A percentile compares a stretch with the other conserved stretches of the same genome.
Conservation (phyloP, 2,888 invertebrate genomes). For the Mesodorylaimus sp. region DNA sequence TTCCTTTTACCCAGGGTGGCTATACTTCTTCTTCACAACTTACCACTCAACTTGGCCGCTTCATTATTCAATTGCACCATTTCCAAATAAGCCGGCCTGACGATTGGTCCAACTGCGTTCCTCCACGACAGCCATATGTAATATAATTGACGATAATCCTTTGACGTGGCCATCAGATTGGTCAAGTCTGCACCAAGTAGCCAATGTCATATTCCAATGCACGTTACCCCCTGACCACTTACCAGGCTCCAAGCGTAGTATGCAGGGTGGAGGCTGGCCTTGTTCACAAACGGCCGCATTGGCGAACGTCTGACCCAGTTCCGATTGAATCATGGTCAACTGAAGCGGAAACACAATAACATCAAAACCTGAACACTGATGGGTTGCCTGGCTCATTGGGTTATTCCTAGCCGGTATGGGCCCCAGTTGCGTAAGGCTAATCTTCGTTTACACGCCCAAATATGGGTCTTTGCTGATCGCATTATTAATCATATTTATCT, state of each 20-base stretch:
- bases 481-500: no score
- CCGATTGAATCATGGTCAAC: slow-evolving; percentile 3
- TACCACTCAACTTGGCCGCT: slow-evolving; percentile 22
- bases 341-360: neutral
- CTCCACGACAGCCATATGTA: slow-evolving; percentile 11
- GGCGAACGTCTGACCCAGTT: slow-evolving; percentile 11
- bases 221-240: neutral
- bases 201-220: neutral
- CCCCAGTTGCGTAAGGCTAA: no score
- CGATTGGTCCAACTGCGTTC: slow-evolving; percentile 3
- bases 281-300: slow-evolving; percentile 21
- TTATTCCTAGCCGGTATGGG: no score
- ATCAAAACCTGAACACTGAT: no score
- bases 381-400: no score
- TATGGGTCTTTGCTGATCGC: no score
- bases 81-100: slow-evolving; percentile 15
- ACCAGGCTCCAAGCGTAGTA: slow-evolving; percentile 17
- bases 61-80: slow-evolving; percentile 22
- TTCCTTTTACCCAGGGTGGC: no score
- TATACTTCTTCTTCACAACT: no score
- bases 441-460: no score
- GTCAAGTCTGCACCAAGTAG: slow-evolving; percentile 8
- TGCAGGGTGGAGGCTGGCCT: slow-evolving; percentile 21
- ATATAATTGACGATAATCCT: neutral
- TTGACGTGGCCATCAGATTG: slow-evolving; percentile 5